A percentile compares a stretch with the other conserved stretches of the same genome.
These are phyloP conservation scores for Anoplophora glabripennis DNA, from an alignment of 1,140 invertebrate species.

Conservation along the genomic window DNA sequence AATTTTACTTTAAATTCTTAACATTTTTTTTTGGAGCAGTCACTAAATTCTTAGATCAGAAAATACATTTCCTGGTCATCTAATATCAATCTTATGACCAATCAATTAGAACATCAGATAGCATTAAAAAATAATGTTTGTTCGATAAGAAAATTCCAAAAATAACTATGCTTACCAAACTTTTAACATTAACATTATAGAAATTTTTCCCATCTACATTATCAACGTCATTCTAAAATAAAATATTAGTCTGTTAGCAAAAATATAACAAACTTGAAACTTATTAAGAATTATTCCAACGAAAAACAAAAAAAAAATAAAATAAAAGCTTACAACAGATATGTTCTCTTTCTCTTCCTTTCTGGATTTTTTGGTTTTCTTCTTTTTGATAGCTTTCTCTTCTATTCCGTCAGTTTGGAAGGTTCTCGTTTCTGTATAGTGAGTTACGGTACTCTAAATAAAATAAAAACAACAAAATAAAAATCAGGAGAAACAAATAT, in stretches of 20 bases:
- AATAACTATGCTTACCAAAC: conserved; percentile 41
- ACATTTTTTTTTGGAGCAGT: too few species aligned
- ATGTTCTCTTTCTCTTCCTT: conserved; percentile 63
- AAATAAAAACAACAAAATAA: conserved; percentile 23
- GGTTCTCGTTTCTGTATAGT: conserved; percentile 42
- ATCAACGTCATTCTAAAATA: conserved; percentile 47
- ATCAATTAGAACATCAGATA: not conserved
- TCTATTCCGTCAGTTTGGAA: conserved; percentile 26
- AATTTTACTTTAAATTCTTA: too few species aligned
- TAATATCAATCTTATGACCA: too few species aligned
- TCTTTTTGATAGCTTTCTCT: conserved; percentile 49
- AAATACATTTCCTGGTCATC: too few species aligned
- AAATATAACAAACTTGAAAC: conserved; percentile 22
- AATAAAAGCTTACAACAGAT: conserved; percentile 59
- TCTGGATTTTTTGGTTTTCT: conserved; percentile 61
- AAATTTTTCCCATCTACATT: conserved; percentile 52
- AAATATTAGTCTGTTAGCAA: conserved; percentile 25
- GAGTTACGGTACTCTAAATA: conserved; percentile 44
- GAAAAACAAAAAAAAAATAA: conserved; percentile 24
- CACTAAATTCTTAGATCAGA: too few species aligned
- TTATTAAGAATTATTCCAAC: conserved; percentile 15
- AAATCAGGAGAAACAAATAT: conserved; percentile 14
- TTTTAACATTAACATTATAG: conserved; percentile 58
- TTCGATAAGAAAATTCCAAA: not conserved
- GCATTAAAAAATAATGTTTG: not conserved